A percentile compares a stretch with the other conserved stretches of the same genome.
Evolutionary conservation across 2,888 invertebrate genomes (phyloP).

Genomic region (Hypomecis punctinalis): DNA sequence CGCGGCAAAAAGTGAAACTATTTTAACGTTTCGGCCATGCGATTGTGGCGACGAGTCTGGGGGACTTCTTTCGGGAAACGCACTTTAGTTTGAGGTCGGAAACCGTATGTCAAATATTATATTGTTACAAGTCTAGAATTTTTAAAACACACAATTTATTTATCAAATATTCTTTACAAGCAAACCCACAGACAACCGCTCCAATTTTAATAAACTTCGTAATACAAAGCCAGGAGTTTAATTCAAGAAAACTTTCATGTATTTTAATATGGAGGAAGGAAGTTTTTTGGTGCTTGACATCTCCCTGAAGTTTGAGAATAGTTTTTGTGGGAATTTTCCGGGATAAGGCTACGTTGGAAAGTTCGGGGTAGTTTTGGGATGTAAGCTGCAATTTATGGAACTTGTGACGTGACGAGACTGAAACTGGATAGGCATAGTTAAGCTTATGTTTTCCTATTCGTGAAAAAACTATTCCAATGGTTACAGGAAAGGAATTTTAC

Average conservation of each 20-base stretch:
- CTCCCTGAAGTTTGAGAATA: slow-evolving; percentile 19
- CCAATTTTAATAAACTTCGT: slow-evolving; percentile 9
- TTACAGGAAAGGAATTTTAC: no score
- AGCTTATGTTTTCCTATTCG: no score
- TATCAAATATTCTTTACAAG: neutral
- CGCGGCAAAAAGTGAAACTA: no score
- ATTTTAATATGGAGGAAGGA: slow-evolving; percentile 21
- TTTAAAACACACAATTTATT: no score
- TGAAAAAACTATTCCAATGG: no score
- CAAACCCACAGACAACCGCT: neutral
- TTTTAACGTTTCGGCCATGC: no score
- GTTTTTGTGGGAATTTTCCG: slow-evolving; percentile 19
- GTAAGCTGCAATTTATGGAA: slow-evolving; percentile 15
- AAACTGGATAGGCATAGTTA: neutral
- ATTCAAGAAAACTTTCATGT: slow-evolving; percentile 24
- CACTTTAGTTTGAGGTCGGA: no score
- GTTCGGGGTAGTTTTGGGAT: slow-evolving; percentile 13
- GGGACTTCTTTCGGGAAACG: no score
- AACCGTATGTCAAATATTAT: no score
- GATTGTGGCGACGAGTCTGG: no score
- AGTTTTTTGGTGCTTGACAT: slow-evolving; percentile 24
- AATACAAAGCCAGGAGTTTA: neutral
- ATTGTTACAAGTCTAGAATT: no score
- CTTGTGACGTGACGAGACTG: slow-evolving; percentile 10
- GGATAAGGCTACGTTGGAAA: slow-evolving; percentile 5